Base-by-base conservation (phyloP, 1,140 invertebrate genomes). In the Macrobrachium nipponense region DNA sequence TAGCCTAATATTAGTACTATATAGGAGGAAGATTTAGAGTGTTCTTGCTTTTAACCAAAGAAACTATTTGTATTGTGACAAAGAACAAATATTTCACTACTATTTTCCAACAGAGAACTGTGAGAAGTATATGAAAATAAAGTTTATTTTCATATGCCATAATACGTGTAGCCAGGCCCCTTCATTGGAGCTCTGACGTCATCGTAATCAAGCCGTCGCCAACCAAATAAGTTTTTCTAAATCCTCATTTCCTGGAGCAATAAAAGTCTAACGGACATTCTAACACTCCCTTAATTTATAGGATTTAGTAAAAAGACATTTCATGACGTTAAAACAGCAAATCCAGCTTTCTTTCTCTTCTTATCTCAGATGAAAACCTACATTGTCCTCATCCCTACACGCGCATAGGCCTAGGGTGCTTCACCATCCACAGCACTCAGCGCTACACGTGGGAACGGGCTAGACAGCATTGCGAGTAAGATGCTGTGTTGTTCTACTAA, bases 311-410 rank as follows among this genome's bases (percentile, higher is more conserved):
- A 36, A 5, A 70, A n/a, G 0, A 27, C 68, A 36, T 36, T 36
- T 4, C 10, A 43, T 70, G 36, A 27, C 5, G 14, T 11, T 7
- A 12, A 70, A 70, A 0, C 20, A 27, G 12, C 14, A 14, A 23
- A 7, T 5, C 0, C 7, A 70, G 23, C 68, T 0, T 17, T 70
- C 20, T 14, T 27, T 51, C 5, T 51, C 12, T 51, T 44, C 3
- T 44, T n/a, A n/a, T n/a, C 43, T 17, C 27, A 73, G 72, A 51
- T 44, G 60, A 79, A 36, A 43, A 27, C 6, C 11, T 62, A 11
- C 58, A 79, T 12, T 79, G 77, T 36, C 77, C 77, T 11, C 60
- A 79, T 18, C 77, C 77, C 12, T 79, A 62, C 23, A 62, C 60
- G 36, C 59, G 61, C 5, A 79, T 79, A 12, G 77, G 77, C 27